A percentile compares a stretch with the other conserved stretches of the same genome.
Conservation (phyloP, 2,888 invertebrate species). For the Eulithis prunata region DNA sequence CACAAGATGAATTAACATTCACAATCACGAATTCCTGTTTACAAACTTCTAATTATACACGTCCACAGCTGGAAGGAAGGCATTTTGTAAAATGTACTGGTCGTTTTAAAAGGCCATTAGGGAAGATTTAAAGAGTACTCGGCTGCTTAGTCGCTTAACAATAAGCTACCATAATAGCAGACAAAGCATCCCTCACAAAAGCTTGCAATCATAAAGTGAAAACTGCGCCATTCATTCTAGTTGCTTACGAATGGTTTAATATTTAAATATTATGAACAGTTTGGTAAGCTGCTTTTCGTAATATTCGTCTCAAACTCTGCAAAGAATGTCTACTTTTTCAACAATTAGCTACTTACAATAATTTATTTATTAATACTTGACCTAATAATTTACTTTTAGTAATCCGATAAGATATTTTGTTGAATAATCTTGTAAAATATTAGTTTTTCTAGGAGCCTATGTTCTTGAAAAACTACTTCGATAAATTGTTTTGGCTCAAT, state of each 20-base stretch:
- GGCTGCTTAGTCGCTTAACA: constrained; percentile 71
- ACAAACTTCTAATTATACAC: constrained; percentile 57
- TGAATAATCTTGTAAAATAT: too few relatives aligned
- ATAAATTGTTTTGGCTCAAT: constrained; percentile 1
- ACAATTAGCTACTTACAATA: too few relatives aligned
- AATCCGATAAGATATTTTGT: constrained; percentile 6
- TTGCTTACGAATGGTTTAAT: constrained; percentile 7
- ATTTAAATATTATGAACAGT: too few relatives aligned
- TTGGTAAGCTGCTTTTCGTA: too few relatives aligned
- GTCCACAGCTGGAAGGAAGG: constrained; percentile 56
- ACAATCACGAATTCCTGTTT: constrained; percentile 47
- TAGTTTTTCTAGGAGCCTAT: not conserved
- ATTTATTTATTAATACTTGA: too few relatives aligned
- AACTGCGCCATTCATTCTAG: constrained; percentile 40
- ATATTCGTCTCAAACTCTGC: too few relatives aligned
- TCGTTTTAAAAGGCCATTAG: constrained; percentile 76
- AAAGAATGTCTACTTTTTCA: too few relatives aligned
- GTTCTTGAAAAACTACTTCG: constrained; percentile 1
- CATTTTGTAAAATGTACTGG: constrained; percentile 68
- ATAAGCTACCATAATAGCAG: constrained; percentile 66
- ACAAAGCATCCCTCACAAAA: constrained; percentile 64
- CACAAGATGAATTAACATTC: constrained; percentile 39
- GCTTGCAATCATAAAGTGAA: constrained; percentile 47
- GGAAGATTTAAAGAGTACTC: constrained; percentile 75
- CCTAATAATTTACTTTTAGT: not conserved